Conservation (phyloP, 2,888 invertebrate species). For the Resseliella maxima region DNA sequence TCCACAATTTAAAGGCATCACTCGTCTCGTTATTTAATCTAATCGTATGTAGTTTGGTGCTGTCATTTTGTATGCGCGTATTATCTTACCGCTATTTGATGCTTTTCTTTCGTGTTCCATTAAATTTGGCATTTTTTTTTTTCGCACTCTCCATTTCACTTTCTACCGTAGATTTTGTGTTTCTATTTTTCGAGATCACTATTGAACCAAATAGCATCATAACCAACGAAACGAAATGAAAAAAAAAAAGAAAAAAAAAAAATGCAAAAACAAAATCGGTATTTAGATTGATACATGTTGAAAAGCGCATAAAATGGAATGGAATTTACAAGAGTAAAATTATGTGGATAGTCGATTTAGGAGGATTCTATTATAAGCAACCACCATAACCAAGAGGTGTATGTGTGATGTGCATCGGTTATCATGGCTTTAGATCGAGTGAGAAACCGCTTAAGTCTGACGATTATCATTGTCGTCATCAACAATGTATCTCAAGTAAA, state of each 20-base stretch:
- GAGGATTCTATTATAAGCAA: background rate
- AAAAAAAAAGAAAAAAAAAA: background rate
- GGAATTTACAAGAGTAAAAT: constrained; percentile 21
- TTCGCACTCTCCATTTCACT: background rate
- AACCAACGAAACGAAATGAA: background rate
- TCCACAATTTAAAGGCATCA: constrained; percentile 53
- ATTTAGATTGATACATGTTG: constrained; percentile 38
- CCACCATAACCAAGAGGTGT: background rate
- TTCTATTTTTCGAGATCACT: background rate
- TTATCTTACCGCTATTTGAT: constrained; percentile 37
- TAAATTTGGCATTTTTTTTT: constrained; percentile 27
- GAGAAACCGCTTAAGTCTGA: background rate
- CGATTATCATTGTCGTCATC: constrained; percentile 12
- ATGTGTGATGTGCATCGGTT: background rate
- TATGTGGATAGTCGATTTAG: constrained; percentile 27
- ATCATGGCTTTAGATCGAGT: background rate
- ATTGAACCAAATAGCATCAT: constrained; percentile 31
- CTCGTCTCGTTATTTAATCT: constrained; percentile 53
- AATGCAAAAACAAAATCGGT: background rate
- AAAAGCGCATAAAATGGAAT: constrained; percentile 31
- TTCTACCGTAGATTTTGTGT: background rate
- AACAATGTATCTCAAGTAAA: background rate
- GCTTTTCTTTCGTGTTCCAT: background rate
- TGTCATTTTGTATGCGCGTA: constrained; percentile 34
- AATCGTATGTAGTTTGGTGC: constrained; percentile 33